phyloP scores from a whole-genome alignment of 2,797 vertebrate species.

The Bradypus variegatus region DNA sequence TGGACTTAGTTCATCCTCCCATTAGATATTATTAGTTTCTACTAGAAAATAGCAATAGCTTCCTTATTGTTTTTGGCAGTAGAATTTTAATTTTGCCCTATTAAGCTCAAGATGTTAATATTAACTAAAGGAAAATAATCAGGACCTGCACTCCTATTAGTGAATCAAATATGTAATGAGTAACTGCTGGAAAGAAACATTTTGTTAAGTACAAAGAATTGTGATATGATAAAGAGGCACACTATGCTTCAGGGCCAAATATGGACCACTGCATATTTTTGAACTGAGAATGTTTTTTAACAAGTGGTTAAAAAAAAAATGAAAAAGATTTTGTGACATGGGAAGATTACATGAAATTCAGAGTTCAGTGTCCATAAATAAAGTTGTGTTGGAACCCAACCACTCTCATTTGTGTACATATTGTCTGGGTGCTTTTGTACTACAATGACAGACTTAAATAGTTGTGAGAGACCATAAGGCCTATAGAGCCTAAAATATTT shows the following conservation, averaged over 20 bases:
- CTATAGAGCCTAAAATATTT: background rate
- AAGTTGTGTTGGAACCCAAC: too few species aligned
- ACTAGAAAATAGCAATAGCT: background rate
- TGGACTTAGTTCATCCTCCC: background rate
- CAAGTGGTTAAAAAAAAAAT: background rate
- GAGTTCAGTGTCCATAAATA: background rate
- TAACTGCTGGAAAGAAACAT: background rate
- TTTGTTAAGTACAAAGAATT: background rate
- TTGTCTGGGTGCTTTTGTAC: too few species aligned
- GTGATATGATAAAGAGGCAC: background rate
- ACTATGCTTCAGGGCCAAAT: background rate
- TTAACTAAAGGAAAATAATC: slow-evolving; percentile 6
- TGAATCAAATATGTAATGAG: background rate
- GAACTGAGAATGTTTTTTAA: background rate
- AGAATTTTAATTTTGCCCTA: background rate
- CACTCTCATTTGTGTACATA: too few species aligned
- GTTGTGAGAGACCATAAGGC: background rate
- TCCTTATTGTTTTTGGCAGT: background rate
- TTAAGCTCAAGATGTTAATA: background rate
- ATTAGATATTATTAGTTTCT: background rate
- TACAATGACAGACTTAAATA: background rate
- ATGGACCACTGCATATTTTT: background rate
- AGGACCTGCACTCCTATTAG: too few species aligned
- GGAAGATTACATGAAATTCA: background rate
- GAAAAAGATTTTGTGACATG: background rate